A percentile compares a stretch with the other conserved stretches of the same genome.
Conservation (phyloP, 2,888 invertebrate genomes). For the Melanargia galathea region DNA sequence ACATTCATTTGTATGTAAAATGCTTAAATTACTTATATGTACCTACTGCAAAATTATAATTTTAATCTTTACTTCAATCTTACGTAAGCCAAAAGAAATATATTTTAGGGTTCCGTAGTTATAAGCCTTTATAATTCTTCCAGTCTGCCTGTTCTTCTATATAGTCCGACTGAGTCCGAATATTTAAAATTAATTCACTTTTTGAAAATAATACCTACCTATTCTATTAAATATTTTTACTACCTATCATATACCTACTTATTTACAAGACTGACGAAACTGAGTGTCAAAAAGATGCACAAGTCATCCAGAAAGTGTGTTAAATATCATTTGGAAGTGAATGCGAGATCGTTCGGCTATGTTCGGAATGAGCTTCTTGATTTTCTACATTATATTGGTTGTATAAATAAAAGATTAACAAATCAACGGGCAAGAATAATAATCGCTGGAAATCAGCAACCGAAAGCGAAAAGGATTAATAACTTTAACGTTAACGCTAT, state of each 20-base stretch:
- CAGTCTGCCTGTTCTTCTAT: no score
- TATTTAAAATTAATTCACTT: constrained; percentile 9
- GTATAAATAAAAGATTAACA: constrained; percentile 9
- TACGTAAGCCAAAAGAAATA: no score
- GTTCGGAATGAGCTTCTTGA: constrained; percentile 19
- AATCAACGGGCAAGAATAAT: background rate
- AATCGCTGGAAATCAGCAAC: background rate
- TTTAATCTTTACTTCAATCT: no score
- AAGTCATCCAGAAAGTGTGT: constrained; percentile 52
- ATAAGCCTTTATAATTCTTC: no score
- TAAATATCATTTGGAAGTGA: constrained; percentile 38
- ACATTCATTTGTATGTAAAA: no score
- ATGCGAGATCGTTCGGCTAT: constrained; percentile 24
- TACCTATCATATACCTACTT: background rate
- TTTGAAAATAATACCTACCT: background rate
- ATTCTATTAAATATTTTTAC: constrained; percentile 4
- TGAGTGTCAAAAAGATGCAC: constrained; percentile 40
- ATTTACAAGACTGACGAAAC: constrained; percentile 9
- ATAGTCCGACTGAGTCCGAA: no score
- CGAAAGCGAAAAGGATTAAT: background rate
- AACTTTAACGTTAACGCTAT: background rate
- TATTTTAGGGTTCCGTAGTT: no score
- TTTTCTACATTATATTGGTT: constrained; percentile 16
- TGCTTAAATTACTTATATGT: no score
- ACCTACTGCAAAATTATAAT: no score